Base-by-base conservation (phyloP, 2,888 invertebrate genomes). In the Drosophila tanythrix region DNA sequence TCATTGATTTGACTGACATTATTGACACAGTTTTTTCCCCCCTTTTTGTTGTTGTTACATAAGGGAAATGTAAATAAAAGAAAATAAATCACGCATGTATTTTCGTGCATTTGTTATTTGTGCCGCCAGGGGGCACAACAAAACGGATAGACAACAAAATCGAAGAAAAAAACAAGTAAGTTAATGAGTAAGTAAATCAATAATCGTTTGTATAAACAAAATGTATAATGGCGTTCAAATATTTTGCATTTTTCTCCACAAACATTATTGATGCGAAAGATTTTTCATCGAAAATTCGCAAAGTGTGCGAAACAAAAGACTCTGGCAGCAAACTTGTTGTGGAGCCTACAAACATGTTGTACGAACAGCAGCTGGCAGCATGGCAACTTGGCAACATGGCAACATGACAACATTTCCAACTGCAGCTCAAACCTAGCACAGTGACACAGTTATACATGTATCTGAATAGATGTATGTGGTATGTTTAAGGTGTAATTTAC, bases 271-370 rank as follows among this genome's bases (percentile, higher is more conserved):
- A n/a, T 40, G 40, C 25, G 62, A 58, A 57, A 52, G 56, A 68
- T 53, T 36, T 67, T 43, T 51, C 33, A 52, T 1, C 18, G 29
- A 36, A n/a, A 70, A 33, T 67, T 75, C n/a, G 81, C 62, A 38
- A 25, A 73, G 11, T 25, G 18, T 8, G 52, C 53, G 66, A 77
- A 79, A 85, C 91, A 73, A 90, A 91, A 90, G 90, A 90, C 83
- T 90, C 70, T 77, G 72, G 72, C 83, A 72, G 74, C 87, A 67
- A 91, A 89, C 89, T 83, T 60, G 88, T 52, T 64, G 25, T 31
- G 63, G 57, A 55, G 40, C n/a, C 18, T 6, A 25, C 79, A 29
- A 52, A 83, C 86, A 88, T 73, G 86, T 81, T 90, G 58, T 71
- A 68, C 50, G 68, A 60, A 27, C 58, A 27, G 46, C 27, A 40